Base-by-base conservation (phyloP, 2,888 invertebrate species). In the Keiferia lycopersicella region DNA sequence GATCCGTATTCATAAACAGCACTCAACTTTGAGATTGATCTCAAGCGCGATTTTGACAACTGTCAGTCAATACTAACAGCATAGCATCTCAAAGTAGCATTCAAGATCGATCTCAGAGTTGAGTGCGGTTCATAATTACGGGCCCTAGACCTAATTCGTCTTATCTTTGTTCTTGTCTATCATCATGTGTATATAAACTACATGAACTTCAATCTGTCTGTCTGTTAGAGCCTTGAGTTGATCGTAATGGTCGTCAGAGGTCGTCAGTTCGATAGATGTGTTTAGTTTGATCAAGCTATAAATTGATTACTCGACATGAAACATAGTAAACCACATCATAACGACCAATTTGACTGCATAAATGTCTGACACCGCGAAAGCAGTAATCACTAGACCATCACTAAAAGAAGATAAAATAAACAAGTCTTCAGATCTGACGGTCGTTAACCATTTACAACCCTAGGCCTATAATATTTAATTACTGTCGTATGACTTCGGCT, bases 401-500 rank as follows among this genome's bases (percentile, higher is more conserved):
- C n/a, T 45, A n/a, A n/a, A 45, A n/a, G 45, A n/a, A n/a, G 16
- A 45, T 45, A 11, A 45, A 45, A 45, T 45, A 16, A 16, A 16
- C 41, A 41, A 41, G 41, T 14, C 45, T n/a, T 16, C 3, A 45
- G n/a, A 41, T 50, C 20, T 20, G 20, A 18, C 22, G 1, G 11
- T 10, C 8, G n/a, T 12, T 14, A 53, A 53, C 11, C 11, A 57
- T 38, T 38, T 57, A 57, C 57, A 38, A 57, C 38, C n/a, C 11
- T 12, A n/a, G 57, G 16, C 38, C 58, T 39, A 20, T 58, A 39
- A 58, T 38, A 58, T 39, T 58, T 58, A 39, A 58, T 38, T 38
- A 58, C 12, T 20, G 26, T 39, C 58, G 14, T 58, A 11, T 38
- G 34, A 58, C 3, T 6, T 18, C 8, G 14, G 20, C 20, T 53